Evolutionary conservation across 2,888 invertebrate genomes (phyloP).

Genomic region (Microdon myrmicae): DNA sequence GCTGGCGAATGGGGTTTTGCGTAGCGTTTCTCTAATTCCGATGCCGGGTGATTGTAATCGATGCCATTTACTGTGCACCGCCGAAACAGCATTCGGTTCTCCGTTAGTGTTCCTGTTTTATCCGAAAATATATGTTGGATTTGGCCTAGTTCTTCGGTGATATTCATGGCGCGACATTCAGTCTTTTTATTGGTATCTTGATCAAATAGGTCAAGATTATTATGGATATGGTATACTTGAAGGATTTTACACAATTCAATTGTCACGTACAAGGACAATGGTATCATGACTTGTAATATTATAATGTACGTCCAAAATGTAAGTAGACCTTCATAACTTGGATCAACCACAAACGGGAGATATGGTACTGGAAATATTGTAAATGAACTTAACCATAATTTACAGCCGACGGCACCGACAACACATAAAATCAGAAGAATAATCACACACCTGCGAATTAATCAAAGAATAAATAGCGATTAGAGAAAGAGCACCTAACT

Average conservation of each 20-base stretch:
- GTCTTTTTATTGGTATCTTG: constrained; percentile 81
- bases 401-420: constrained; percentile 90
- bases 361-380: constrained; percentile 73
- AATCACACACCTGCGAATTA: constrained; percentile 77
- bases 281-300: constrained; percentile 96
- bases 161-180: constrained; percentile 94
- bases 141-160: constrained; percentile 97
- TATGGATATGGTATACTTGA: constrained; percentile 94
- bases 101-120: constrained; percentile 97
- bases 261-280: constrained; percentile 94
- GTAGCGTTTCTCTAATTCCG: constrained; percentile 73
- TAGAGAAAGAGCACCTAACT: background rate
- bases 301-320: constrained; percentile 97
- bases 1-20: constrained; percentile 68
- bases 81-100: constrained; percentile 97
- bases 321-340: constrained; percentile 80
- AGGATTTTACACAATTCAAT: constrained; percentile 95
- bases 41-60: constrained; percentile 86
- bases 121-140: constrained; percentile 95
- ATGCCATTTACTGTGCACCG: constrained; percentile 88
- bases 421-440: constrained; percentile 89
- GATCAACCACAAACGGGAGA: constrained; percentile 72
- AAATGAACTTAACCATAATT: constrained; percentile 77
- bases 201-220: constrained; percentile 89
- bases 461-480: constrained; percentile 6